Conservation (phyloP, 1,140 invertebrate genomes). For the Drosophila malerkotliana region DNA sequence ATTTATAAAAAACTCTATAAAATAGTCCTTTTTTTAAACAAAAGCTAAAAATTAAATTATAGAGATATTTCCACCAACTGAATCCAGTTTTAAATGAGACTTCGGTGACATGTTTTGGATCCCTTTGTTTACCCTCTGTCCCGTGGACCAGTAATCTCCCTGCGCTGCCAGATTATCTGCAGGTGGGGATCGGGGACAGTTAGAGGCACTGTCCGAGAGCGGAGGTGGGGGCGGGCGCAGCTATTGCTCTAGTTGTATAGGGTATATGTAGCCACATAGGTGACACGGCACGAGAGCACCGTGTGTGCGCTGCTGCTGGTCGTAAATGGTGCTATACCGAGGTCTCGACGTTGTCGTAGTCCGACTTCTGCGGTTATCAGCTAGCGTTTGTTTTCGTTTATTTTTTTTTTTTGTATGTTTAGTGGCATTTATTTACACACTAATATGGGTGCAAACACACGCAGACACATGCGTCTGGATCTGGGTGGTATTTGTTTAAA, state of each 20-base stretch:
- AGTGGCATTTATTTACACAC: slow-evolving; percentile 69
- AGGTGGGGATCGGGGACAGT: slow-evolving; percentile 20
- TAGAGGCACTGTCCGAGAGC: background rate
- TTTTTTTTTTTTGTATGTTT: slow-evolving; percentile 55
- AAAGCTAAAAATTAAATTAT: no score
- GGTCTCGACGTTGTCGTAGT: slow-evolving; percentile 68
- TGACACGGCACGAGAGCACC: background rate
- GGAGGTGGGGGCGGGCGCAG: background rate
- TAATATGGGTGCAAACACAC: slow-evolving; percentile 18
- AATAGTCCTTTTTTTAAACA: no score
- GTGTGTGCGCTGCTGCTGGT: slow-evolving; percentile 21
- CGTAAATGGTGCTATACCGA: slow-evolving; percentile 39
- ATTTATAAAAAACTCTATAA: no score
- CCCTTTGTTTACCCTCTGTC: slow-evolving; percentile 24
- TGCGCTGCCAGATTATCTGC: slow-evolving; percentile 20
- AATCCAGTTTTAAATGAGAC: slow-evolving; percentile 1
- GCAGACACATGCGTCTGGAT: slow-evolving; percentile 1
- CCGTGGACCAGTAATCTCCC: slow-evolving; percentile 16
- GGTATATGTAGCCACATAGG: background rate
- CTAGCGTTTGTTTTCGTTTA: slow-evolving; percentile 68
- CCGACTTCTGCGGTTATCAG: slow-evolving; percentile 74
- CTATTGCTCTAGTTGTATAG: slow-evolving; percentile 5
- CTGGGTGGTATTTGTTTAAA: slow-evolving; percentile 10
- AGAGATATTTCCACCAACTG: background rate
- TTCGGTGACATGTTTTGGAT: background rate